Conservation (phyloP, 2,113 vertebrate genomes). For the Macaca mulatta region DNA sequence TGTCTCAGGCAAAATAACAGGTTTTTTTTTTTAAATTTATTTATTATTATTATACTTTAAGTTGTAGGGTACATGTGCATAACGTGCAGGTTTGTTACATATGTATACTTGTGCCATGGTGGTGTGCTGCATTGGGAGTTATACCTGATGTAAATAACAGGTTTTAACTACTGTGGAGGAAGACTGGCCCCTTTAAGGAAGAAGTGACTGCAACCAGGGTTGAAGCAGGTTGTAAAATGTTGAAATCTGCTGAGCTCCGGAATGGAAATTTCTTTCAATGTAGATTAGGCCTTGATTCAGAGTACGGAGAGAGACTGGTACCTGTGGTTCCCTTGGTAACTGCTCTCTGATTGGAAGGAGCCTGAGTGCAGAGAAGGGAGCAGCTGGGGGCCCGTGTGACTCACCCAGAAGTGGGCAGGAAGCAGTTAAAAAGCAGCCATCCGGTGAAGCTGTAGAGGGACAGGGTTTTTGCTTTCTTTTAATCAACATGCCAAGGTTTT, state of each 20-base stretch:
- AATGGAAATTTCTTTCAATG: conserved; percentile 64
- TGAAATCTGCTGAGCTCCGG: conserved; percentile 51
- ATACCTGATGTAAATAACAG: background rate
- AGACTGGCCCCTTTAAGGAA: conserved; percentile 25
- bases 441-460: background rate
- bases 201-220: background rate
- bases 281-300: conserved; percentile 65
- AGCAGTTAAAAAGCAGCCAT: conserved; percentile 51
- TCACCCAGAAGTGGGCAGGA: background rate
- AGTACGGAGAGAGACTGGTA: conserved; percentile 10
- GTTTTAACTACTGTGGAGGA: background rate
- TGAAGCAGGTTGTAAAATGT: conserved; percentile 51
- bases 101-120: no score
- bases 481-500: conserved; percentile 4
- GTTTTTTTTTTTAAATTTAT: background rate
- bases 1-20: background rate
- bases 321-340: conserved; percentile 76
- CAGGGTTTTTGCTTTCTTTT: background rate
- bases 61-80: no score
- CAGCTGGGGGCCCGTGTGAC: background rate
- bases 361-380: background rate
- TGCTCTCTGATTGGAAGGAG: conserved; percentile 60
- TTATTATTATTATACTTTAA: no score
- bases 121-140: no score
- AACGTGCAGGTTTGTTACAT: no score